Percentiles rank a stretch among this genome's conserved stretches.
phyloP scores from a whole-genome alignment of 2,888 invertebrate species.

The Cerastis rubricosa region DNA sequence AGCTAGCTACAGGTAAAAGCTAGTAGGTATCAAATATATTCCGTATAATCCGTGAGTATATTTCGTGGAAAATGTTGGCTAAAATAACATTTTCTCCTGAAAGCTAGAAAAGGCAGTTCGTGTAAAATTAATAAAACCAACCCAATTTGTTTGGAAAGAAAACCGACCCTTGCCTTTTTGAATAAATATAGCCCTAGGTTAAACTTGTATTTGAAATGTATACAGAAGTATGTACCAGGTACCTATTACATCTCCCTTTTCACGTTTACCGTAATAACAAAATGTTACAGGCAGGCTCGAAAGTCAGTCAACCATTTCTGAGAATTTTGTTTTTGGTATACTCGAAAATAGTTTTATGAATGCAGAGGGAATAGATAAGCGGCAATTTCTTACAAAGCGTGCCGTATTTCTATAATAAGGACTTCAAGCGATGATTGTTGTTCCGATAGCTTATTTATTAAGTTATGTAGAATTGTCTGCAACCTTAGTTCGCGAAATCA shows the following conservation, averaged over 20 bases:
- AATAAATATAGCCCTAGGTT: constrained; percentile 19
- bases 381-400: neutral
- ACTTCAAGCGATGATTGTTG: no score
- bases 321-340: no score
- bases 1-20: neutral
- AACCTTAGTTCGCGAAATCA: no score
- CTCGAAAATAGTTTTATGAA: neutral
- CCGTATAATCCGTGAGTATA: no score
- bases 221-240: neutral
- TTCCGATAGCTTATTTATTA: no score
- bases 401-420: neutral
- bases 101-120: neutral
- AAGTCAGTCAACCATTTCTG: neutral
- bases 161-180: neutral
- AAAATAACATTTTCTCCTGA: neutral
- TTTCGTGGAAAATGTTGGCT: neutral
- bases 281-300: neutral
- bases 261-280: constrained; percentile 22
- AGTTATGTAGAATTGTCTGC: no score
- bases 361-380: neutral
- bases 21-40: neutral
- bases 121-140: constrained; percentile 10
- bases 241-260: neutral
- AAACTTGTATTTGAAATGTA: constrained; percentile 1
- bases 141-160: constrained; percentile 14